Evolutionary conservation across 2,888 invertebrate species (phyloP), one percentile per base, ranked within the genome.

Genomic region (Melangyna quadrimaculata): DNA sequence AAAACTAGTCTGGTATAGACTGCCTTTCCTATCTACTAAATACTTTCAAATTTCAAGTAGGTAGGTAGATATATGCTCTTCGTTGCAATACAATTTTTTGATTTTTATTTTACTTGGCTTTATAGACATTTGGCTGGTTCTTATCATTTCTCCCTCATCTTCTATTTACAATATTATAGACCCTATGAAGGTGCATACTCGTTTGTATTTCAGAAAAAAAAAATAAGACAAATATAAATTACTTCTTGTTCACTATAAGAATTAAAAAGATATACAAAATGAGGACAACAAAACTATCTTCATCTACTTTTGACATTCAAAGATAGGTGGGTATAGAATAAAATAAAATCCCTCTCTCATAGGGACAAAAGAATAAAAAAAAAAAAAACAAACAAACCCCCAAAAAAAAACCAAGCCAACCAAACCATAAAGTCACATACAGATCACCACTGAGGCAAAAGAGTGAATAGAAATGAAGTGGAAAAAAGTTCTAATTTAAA

Each of bases 401-500:
- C 35, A 12, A 9, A 45, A 45, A 19, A 37, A 24, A 59, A 14
- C 59, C 59, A 61, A 40, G 24, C 29, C 29, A 37, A 8, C 22
- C 9, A n/a, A 14, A 10, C 32, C 9, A 37, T 14, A 61, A 17
- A 61, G 40, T 27, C 61, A n/a, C n/a, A 19, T 12, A 12, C 12
- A 40, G 61, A 63, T 29, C 43, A 22, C 57, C 10, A 32, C 19
- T 35, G 22, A 35, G 57, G 69, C 17, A 27, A 40, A n/a, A 57
- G 14, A 48, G 51, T 55, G 37, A 59, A 69, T 40, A 67, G 70
- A 73, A 77, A 73, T 67, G 80, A 73, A 73, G 69, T 73, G 55
- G 72, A 72, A 77, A 78, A 80, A 86, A 86, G 86, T 86, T 86
- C 77, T 86, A 86, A 86, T 86, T 86, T 86, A 81, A 86, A 86